Percentiles rank a stretch among this genome's conserved stretches.
Evolutionary conservation across 2,113 vertebrate species (phyloP).

Genomic region (Microcebus tavaratra): DNA sequence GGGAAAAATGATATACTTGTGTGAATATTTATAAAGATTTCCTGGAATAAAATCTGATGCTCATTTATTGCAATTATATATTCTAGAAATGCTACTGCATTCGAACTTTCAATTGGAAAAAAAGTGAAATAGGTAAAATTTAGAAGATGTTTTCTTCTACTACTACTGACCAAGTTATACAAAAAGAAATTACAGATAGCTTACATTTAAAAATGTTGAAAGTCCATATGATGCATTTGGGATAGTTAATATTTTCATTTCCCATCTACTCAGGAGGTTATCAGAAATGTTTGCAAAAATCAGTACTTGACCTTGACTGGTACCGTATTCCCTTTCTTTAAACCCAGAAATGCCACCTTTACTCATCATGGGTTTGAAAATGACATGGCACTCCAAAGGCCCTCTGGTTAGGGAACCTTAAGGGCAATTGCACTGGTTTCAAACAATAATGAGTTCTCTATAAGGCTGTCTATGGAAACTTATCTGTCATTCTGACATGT

Average conservation of each 20-base stretch:
- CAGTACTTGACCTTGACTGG: slow-evolving; percentile 33
- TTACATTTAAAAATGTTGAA: slow-evolving; percentile 13
- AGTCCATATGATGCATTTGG: slow-evolving; percentile 25
- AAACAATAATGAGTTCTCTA: slow-evolving; percentile 80
- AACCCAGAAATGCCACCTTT: slow-evolving; percentile 58
- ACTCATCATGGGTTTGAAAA: slow-evolving; percentile 63
- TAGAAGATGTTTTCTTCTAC: background rate
- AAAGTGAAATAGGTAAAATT: slow-evolving; percentile 15
- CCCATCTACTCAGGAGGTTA: background rate
- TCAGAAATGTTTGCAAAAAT: slow-evolving; percentile 47
- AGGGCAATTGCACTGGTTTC: slow-evolving; percentile 62
- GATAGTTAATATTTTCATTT: slow-evolving; percentile 37
- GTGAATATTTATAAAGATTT: background rate
- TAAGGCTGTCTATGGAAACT: slow-evolving; percentile 70
- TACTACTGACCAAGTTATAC: slow-evolving; percentile 24
- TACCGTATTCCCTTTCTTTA: slow-evolving; percentile 33
- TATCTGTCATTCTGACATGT: slow-evolving; percentile 85
- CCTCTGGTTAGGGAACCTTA: slow-evolving; percentile 62
- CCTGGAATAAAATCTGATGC: background rate
- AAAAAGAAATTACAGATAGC: slow-evolving; percentile 41
- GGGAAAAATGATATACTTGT: background rate
- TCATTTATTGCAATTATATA: background rate
- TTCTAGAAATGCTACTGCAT: background rate
- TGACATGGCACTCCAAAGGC: slow-evolving; percentile 25
- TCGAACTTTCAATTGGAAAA: background rate